A percentile compares a stretch with the other conserved stretches of the same genome.
phyloP scores from a whole-genome alignment of 2,888 invertebrate species.

The Thyatira batis region DNA sequence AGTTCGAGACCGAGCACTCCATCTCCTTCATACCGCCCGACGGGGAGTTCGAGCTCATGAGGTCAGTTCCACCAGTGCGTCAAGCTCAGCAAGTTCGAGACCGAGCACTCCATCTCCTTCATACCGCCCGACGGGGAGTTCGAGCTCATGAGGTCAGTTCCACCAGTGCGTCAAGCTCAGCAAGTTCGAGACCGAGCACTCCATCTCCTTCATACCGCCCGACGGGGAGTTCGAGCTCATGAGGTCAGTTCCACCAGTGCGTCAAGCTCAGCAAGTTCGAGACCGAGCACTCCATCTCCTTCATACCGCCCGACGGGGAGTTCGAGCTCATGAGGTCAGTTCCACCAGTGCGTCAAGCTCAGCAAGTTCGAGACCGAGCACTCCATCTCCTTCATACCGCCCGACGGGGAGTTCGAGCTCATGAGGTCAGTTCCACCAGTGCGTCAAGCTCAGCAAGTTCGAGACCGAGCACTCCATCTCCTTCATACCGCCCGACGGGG shows the following conservation, averaged over 20 bases:
- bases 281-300: slow-evolving; percentile 99
- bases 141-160: too few relatives aligned
- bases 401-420: slow-evolving; percentile 99
- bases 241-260: slow-evolving; percentile 99
- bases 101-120: slow-evolving; percentile 99
- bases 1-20: slow-evolving; percentile 99
- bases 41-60: too few relatives aligned
- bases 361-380: slow-evolving; percentile 99
- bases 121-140: slow-evolving; percentile 99
- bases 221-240: slow-evolving; percentile 99
- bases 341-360: slow-evolving; percentile 99
- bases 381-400: slow-evolving; percentile 99
- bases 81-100: slow-evolving; percentile 99
- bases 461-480: slow-evolving; percentile 99
- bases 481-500: slow-evolving; percentile 99
- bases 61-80: slow-evolving; percentile 99
- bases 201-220: slow-evolving; percentile 99
- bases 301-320: slow-evolving; percentile 99
- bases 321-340: too few relatives aligned
- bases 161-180: slow-evolving; percentile 99
- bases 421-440: slow-evolving; percentile 99
- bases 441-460: slow-evolving; percentile 99
- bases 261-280: slow-evolving; percentile 99
- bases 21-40: slow-evolving; percentile 99
- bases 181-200: slow-evolving; percentile 99